Evolutionary conservation across 1,140 invertebrate genomes (phyloP).

Genomic region (Bombus terrestris): DNA sequence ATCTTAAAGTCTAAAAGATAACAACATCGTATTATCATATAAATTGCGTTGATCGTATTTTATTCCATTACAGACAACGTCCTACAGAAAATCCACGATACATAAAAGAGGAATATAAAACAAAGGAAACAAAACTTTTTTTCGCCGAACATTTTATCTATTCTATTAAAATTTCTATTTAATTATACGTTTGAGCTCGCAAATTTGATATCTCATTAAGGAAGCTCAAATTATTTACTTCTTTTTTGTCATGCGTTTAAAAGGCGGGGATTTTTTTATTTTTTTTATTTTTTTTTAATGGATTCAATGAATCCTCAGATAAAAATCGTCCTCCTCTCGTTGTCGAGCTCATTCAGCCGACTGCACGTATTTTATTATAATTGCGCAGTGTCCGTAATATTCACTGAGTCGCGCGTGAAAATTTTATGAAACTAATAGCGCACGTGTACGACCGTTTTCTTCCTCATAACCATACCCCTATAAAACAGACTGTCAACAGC

Average conservation of each 20-base stretch:
- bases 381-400: conserved; percentile 37
- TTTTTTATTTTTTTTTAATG: background rate
- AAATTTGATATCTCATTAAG: conserved; percentile 4
- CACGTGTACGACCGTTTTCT: conserved; percentile 18
- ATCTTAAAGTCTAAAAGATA: background rate
- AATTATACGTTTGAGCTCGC: background rate
- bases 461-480: background rate
- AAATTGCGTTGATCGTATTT: conserved; percentile 21
- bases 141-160: too few relatives aligned
- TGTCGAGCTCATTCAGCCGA: conserved; percentile 13
- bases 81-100: too few relatives aligned
- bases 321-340: conserved; percentile 15
- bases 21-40: conserved; percentile 25
- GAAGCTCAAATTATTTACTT: background rate
- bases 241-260: background rate
- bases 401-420: conserved; percentile 32
- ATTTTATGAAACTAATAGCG: conserved; percentile 49
- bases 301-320: conserved; percentile 8
- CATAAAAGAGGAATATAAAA: background rate
- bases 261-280: background rate
- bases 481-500: conserved; percentile 19
- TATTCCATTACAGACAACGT: background rate
- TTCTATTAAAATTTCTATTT: background rate
- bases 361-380: conserved; percentile 47
- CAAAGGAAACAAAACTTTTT: too few relatives aligned